Conservation (phyloP, 2,888 invertebrate species). For the Rhagonycha lutea region DNA sequence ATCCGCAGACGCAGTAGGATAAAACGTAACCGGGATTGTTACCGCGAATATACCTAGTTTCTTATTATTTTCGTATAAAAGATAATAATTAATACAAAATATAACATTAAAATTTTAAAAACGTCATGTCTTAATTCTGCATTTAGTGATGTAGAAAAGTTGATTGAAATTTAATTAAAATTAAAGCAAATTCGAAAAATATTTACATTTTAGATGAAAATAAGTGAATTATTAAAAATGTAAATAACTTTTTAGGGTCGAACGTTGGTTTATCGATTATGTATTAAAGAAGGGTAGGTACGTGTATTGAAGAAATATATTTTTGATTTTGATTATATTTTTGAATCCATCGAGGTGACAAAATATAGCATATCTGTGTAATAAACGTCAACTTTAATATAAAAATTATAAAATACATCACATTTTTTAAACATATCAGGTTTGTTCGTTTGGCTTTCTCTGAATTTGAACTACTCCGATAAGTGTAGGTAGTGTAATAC, state of each 20-base stretch:
- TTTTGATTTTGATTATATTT: background rate
- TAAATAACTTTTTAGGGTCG: background rate
- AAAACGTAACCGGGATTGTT: no score
- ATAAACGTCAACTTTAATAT: slow-evolving; percentile 34
- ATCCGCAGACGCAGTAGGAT: no score
- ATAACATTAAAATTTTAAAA: background rate
- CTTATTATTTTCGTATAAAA: background rate
- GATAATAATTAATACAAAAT: background rate
- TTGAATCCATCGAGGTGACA: background rate
- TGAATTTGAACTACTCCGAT: no score
- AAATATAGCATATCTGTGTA: background rate
- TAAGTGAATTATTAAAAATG: background rate
- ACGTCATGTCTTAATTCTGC: background rate
- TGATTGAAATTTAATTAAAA: background rate
- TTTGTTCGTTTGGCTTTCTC: no score
- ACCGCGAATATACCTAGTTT: no score
- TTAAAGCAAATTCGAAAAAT: background rate
- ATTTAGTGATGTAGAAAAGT: background rate
- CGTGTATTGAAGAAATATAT: background rate
- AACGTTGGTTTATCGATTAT: background rate
- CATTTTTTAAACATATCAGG: background rate
- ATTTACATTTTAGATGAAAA: background rate
- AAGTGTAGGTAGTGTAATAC: no score
- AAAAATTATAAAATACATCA: slow-evolving; percentile 34
- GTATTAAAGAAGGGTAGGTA: background rate